Conservation (phyloP, 2,888 invertebrate genomes). For the Cantharis flavilabris region DNA sequence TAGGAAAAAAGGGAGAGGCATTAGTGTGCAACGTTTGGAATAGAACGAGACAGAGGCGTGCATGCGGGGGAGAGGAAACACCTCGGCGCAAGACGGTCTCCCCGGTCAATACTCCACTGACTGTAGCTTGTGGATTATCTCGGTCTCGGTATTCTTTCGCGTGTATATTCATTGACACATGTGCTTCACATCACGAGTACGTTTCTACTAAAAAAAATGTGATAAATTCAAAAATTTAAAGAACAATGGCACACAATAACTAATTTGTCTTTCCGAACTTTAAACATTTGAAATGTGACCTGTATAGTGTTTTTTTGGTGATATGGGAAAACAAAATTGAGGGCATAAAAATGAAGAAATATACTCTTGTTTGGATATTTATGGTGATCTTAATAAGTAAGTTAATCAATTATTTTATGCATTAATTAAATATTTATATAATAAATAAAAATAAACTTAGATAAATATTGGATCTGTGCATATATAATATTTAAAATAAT, state of each 20-base stretch:
- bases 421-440: background rate
- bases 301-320: conserved; percentile 21
- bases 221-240: conserved; percentile 20
- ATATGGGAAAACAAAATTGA: conserved; percentile 28
- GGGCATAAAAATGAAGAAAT: conserved; percentile 30
- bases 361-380: conserved; percentile 26
- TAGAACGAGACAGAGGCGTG: conserved; percentile 16
- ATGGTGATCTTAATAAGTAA: conserved; percentile 22
- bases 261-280: background rate
- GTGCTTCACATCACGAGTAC: conserved; percentile 28
- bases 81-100: conserved; percentile 37
- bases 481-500: background rate
- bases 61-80: conserved; percentile 31
- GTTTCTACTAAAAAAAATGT: conserved; percentile 21
- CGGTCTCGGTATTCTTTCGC: conserved; percentile 31
- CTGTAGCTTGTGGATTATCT: conserved; percentile 28
- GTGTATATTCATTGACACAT: conserved; percentile 34
- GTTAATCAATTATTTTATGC: background rate
- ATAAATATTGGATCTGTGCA: background rate
- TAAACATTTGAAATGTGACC: conserved; percentile 24
- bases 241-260: background rate
- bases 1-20: conserved; percentile 11
- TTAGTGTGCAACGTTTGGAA: background rate
- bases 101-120: conserved; percentile 39
- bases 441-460: background rate